Percentiles rank a stretch among this genome's conserved stretches.
Evolutionary conservation across 2,888 invertebrate genomes (phyloP).

Genomic region (Leptinotarsa peninsularis): DNA sequence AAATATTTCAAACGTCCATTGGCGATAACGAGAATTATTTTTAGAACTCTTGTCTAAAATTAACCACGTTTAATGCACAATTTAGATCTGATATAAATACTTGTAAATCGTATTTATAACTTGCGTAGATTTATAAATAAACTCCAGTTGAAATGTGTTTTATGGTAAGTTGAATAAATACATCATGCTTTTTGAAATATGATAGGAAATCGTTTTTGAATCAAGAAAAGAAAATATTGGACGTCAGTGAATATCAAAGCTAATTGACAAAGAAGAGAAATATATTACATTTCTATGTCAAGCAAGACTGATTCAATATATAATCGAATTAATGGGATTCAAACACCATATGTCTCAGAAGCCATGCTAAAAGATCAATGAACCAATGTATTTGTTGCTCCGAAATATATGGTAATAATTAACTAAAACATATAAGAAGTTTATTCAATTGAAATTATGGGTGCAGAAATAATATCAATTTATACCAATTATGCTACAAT

Average conservation of each 20-base stretch:
- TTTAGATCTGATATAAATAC: slow-evolving; percentile 39
- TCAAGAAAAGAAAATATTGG: slow-evolving; percentile 13
- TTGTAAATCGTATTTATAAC: slow-evolving; percentile 33
- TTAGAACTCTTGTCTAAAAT: slow-evolving; percentile 32
- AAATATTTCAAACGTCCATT: slow-evolving; percentile 27
- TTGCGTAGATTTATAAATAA: slow-evolving; percentile 30
- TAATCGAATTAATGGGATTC: no score
- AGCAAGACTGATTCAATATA: not conserved
- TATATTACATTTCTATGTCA: not conserved
- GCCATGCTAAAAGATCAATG: no score
- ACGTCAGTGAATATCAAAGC: not conserved
- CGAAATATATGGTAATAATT: no score
- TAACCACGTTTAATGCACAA: slow-evolving; percentile 30
- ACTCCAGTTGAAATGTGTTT: slow-evolving; percentile 25
- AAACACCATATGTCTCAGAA: no score
- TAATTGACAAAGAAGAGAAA: not conserved
- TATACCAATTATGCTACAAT: no score
- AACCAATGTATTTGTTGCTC: no score
- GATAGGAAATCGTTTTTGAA: slow-evolving; percentile 12
- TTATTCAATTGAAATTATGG: no score
- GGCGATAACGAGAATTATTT: slow-evolving; percentile 32
- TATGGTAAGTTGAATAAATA: slow-evolving; percentile 5
- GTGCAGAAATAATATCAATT: no score
- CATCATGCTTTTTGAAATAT: slow-evolving; percentile 15
- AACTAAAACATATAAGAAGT: no score